phyloP scores from a whole-genome alignment of 2,888 invertebrate species.

The Mimumesa dahlbomi region DNA sequence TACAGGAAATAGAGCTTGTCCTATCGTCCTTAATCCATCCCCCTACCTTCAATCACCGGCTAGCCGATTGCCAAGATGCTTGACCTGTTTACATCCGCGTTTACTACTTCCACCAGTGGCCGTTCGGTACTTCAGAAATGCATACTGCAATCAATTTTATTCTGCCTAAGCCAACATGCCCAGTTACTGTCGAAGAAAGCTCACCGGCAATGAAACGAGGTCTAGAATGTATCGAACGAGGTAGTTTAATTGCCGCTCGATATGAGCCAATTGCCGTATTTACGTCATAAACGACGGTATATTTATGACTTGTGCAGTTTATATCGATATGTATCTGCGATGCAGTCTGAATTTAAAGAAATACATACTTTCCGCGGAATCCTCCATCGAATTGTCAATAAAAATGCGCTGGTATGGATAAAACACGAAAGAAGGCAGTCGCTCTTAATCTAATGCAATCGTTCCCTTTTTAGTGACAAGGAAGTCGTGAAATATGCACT shows the following conservation, averaged over 20 bases:
- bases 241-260: conserved; percentile 61
- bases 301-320: conserved; percentile 74
- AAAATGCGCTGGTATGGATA: too few species aligned
- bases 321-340: conserved; percentile 64
- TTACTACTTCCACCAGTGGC: conserved; percentile 4
- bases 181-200: conserved; percentile 32
- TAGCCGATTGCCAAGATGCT: conserved; percentile 39
- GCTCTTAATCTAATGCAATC: not conserved
- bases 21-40: conserved; percentile 37
- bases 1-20: conserved; percentile 37
- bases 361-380: too few species aligned
- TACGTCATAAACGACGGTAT: conserved; percentile 70
- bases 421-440: too few species aligned
- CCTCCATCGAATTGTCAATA: too few species aligned
- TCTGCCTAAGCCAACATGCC: conserved; percentile 14
- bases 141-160: conserved; percentile 27
- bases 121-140: conserved; percentile 3
- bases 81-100: conserved; percentile 40
- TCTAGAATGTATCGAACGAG: conserved; percentile 20
- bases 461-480: conserved; percentile 12
- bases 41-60: conserved; percentile 29
- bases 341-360: too few species aligned
- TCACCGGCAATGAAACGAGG: conserved; percentile 47
- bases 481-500: conserved; percentile 11
- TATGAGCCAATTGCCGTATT: conserved; percentile 77